Conservation (phyloP, 2,888 invertebrate genomes). For the Osedax frankpressi region DNA sequence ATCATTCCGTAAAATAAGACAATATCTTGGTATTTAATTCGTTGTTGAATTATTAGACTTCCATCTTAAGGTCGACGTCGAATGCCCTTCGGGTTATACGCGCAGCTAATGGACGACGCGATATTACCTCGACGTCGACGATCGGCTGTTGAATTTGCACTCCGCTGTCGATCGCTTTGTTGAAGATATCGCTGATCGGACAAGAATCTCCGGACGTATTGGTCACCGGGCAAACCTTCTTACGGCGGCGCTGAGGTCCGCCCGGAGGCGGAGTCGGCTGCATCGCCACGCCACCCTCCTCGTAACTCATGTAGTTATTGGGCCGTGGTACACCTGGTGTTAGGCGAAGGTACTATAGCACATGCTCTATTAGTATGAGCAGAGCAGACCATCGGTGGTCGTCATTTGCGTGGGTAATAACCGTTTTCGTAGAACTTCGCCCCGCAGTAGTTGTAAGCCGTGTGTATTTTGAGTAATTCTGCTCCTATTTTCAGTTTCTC, state of each 20-base stretch:
- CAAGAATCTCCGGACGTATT: background rate
- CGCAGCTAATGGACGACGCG: too few species aligned
- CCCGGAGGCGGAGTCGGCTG: background rate
- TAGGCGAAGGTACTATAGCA: background rate
- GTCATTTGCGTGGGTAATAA: constrained; percentile 7
- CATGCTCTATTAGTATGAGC: constrained; percentile 6
- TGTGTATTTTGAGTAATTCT: constrained; percentile 20
- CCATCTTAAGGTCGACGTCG: too few species aligned
- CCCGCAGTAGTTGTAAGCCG: constrained; percentile 21
- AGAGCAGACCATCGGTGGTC: constrained; percentile 6
- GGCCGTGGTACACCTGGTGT: too few species aligned
- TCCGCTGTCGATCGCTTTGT: background rate
- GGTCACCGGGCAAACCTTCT: background rate
- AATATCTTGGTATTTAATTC: too few species aligned
- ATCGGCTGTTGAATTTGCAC: too few species aligned
- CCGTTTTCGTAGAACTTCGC: constrained; percentile 12
- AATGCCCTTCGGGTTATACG: too few species aligned
- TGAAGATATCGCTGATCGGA: background rate
- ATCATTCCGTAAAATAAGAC: too few species aligned
- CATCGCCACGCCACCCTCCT: too few species aligned
- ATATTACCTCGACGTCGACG: too few species aligned
- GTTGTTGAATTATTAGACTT: too few species aligned
- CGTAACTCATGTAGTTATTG: background rate
- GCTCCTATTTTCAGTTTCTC: constrained; percentile 23
- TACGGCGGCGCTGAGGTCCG: background rate